A percentile compares a stretch with the other conserved stretches of the same genome.
These are phyloP conservation scores for Marasmarcha lunaedactyla DNA, from an alignment of 2,888 invertebrate genomes.

Conservation along the genomic window DNA sequence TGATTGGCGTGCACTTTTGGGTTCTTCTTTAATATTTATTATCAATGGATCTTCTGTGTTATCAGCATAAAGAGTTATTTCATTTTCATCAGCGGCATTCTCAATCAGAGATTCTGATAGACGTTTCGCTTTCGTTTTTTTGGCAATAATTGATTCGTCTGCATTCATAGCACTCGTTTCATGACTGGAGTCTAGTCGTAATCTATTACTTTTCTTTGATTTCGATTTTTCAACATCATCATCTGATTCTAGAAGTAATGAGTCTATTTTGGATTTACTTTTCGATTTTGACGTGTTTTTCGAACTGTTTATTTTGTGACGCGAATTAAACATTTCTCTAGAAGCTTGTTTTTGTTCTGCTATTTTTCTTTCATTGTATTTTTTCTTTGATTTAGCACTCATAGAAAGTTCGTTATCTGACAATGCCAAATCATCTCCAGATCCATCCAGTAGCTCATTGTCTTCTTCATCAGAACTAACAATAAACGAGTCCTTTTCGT, in stretches of 20 bases:
- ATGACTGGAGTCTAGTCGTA: constrained; percentile 40
- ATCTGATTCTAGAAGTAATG: constrained; percentile 32
- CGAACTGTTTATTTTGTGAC: constrained; percentile 35
- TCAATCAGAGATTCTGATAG: constrained; percentile 19
- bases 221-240: constrained; percentile 22
- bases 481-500: constrained; percentile 67
- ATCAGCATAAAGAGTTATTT: constrained; percentile 35
- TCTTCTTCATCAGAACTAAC: constrained; percentile 63
- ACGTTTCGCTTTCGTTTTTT: constrained; percentile 2
- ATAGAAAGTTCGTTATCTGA: constrained; percentile 54
- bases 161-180: constrained; percentile 20
- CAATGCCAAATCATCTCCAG: constrained; percentile 53
- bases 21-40: constrained; percentile 35
- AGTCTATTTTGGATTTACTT: constrained; percentile 30
- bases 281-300: constrained; percentile 17
- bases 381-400: constrained; percentile 49
- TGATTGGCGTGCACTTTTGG: constrained; percentile 37
- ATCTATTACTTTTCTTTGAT: constrained; percentile 33
- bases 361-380: constrained; percentile 44
- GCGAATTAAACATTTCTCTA: constrained; percentile 52
- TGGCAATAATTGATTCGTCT: constrained; percentile 15
- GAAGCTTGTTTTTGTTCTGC: constrained; percentile 58
- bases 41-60: constrained; percentile 29
- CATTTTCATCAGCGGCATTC: constrained; percentile 33
- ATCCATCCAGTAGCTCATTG: constrained; percentile 44